Percentiles rank a stretch among this genome's conserved stretches.
Evolutionary conservation across 2,113 vertebrate genomes (phyloP).

Genomic region (Megaceryle maxima): DNA sequence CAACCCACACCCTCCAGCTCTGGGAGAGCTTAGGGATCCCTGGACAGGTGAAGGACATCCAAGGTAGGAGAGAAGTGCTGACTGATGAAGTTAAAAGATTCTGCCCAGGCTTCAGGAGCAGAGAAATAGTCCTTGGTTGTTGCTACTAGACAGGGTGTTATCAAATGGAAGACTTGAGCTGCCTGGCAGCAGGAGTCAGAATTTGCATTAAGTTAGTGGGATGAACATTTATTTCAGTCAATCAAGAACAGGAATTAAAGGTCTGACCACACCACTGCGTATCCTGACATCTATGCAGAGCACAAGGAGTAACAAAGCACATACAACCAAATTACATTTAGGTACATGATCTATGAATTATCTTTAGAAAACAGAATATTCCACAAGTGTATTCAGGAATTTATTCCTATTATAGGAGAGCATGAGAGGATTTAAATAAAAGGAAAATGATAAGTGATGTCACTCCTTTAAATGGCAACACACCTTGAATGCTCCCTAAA

Average conservation of each 20-base stretch:
- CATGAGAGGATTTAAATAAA: background rate
- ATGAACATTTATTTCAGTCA: background rate
- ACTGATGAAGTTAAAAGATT: background rate
- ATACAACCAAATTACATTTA: background rate
- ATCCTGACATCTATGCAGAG: background rate
- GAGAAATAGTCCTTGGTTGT: background rate
- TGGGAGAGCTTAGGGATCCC: background rate
- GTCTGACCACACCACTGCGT: background rate
- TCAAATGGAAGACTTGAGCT: background rate
- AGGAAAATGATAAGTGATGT: background rate
- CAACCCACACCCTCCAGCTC: background rate
- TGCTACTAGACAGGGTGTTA: accelerated
- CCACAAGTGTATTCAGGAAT: background rate
- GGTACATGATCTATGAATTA: background rate
- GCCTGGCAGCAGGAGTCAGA: background rate
- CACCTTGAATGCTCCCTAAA: background rate
- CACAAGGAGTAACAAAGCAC: background rate
- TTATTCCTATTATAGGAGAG: background rate
- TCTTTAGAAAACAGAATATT: background rate
- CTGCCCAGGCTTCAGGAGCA: background rate
- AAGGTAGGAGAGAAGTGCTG: background rate
- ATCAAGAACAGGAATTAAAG: background rate
- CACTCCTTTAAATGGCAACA: background rate
- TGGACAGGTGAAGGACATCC: background rate
- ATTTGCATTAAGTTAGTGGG: background rate